Evolutionary conservation across 2,113 vertebrate species (phyloP), one percentile per base, ranked within the genome.

Genomic region (Lagopus leucura): DNA sequence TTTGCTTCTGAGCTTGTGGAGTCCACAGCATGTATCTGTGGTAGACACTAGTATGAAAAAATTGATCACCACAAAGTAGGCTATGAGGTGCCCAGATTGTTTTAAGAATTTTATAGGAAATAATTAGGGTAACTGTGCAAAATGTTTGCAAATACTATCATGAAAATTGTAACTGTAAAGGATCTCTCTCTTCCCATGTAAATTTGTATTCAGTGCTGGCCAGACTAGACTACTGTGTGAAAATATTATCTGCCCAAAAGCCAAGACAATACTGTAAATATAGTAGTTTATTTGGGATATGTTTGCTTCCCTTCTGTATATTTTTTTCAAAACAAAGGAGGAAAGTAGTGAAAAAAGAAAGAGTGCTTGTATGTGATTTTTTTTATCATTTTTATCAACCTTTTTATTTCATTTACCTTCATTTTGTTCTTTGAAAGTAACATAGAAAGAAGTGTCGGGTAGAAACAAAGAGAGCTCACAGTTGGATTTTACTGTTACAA

Each of bases 401-500:
- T 43, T 27, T 89, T 85, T 91, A 61, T 94, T 93, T 87, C 43
- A 38, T 92, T 92, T 85, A 50, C 30, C 70, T 64, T 64, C 25
- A 40, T 64, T 40, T 64, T 88, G 4, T 93, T 90, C 38, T 88
- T 93, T 93, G 66, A 45, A 83, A 94, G 82, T 55, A 82, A 61
- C 34, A 17, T 42, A 25, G n/a, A 43, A 92, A 92, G 36, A 95
- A 90, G 27, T 30, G 28, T 72, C 63, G 47, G 52, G 52, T 88
- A 69, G 84, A 94, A 93, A 88, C 78, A 86, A 90, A 90, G 72
- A 79, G 75, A 89, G 96, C 76, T 89, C 93, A 92, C 91, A 84
- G 91, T 28, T 95, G 88, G 84, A 71, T 94, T 80, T 95, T 94
- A 80, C 86, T 89, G 83, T 93, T 95, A 75, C 8, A 88, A 96